phyloP scores from a whole-genome alignment of 2,113 vertebrate genomes.

The Acinonyx jubatus region DNA sequence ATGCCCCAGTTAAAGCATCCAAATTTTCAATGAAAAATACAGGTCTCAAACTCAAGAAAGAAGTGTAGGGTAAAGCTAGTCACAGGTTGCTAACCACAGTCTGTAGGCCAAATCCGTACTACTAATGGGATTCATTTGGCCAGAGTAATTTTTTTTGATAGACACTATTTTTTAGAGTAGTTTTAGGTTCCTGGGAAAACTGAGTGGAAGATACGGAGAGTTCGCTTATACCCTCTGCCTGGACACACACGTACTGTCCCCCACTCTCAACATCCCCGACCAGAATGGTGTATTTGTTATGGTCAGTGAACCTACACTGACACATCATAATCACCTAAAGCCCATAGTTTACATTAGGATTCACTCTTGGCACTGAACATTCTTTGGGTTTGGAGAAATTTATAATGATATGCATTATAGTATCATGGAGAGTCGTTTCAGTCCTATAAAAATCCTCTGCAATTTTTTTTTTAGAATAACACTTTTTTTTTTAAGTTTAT shows the following conservation, averaged over 20 bases:
- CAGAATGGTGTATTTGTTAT: background rate
- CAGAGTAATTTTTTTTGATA: background rate
- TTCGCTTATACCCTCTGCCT: background rate
- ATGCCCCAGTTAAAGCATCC: background rate
- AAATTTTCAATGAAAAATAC: background rate
- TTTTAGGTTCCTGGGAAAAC: background rate
- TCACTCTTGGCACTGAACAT: background rate
- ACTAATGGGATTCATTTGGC: background rate
- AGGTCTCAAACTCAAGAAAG: background rate
- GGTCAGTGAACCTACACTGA: background rate
- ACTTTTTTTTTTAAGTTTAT: no score
- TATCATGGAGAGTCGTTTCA: background rate
- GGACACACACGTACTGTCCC: background rate
- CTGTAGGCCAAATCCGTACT: background rate
- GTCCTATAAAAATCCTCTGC: background rate
- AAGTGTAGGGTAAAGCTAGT: background rate
- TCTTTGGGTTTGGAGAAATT: background rate
- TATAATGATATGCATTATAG: background rate
- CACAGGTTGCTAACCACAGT: background rate
- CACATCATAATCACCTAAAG: background rate
- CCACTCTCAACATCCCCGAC: background rate
- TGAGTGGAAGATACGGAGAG: background rate
- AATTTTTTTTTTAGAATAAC: no score
- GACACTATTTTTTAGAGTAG: background rate
- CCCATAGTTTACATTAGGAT: background rate